phyloP scores from a whole-genome alignment of 2,888 invertebrate genomes.

The Drosophila affinis region DNA sequence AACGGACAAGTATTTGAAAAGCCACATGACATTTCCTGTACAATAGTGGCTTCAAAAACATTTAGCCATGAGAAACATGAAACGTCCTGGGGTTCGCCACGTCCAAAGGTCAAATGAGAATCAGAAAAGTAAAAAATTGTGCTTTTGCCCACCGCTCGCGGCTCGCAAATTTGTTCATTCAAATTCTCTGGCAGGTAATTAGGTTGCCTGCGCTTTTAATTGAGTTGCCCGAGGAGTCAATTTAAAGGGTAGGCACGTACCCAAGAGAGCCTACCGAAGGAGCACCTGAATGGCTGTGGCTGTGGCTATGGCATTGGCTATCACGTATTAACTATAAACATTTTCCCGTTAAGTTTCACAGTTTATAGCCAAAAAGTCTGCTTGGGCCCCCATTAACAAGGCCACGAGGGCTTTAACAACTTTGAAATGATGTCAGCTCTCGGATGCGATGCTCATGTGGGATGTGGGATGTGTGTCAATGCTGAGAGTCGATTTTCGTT shows the following conservation, averaged over 20 bases:
- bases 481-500: slow-evolving; percentile 43
- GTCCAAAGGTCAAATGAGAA: neutral
- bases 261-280: slow-evolving; percentile 19
- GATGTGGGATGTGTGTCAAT: slow-evolving; percentile 43
- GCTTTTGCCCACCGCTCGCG: neutral
- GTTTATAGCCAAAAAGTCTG: slow-evolving; percentile 37
- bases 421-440: slow-evolving; percentile 46
- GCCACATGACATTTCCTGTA: neutral
- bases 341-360: slow-evolving; percentile 42
- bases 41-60: neutral
- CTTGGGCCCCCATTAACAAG: slow-evolving; percentile 36
- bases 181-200: slow-evolving; percentile 50
- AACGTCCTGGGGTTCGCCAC: neutral
- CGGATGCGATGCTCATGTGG: slow-evolving; percentile 19
- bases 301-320: slow-evolving; percentile 3
- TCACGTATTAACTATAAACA: slow-evolving; percentile 45
- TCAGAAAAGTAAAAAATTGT: neutral
- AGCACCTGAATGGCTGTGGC: slow-evolving; percentile 8
- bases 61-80: neutral
- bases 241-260: slow-evolving; percentile 27
- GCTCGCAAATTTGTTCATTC: slow-evolving; percentile 32
- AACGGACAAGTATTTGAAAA: neutral
- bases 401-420: slow-evolving; percentile 41
- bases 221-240: slow-evolving; percentile 35
- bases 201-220: slow-evolving; percentile 47